These are phyloP conservation scores for Platygyra sinensis DNA, from an alignment of 64 coral and sea anemone genomes.

Conservation along the genomic window DNA sequence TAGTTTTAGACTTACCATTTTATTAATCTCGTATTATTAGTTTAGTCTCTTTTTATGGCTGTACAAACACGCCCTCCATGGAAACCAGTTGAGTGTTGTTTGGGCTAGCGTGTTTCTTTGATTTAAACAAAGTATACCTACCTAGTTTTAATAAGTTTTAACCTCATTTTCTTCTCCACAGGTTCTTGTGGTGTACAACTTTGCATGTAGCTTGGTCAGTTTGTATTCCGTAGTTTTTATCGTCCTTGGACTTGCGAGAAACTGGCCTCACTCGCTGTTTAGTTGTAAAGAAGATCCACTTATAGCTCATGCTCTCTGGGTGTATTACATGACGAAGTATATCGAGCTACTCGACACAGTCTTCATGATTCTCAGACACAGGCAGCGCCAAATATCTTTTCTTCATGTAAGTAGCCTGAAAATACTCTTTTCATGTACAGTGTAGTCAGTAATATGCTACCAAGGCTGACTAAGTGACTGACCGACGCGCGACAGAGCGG, in stretches of 20 bases:
- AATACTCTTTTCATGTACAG: background rate
- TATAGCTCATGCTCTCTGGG: conserved; percentile 78
- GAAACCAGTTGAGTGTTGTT: too few relatives aligned
- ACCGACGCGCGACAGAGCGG: too few relatives aligned
- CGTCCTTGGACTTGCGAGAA: conserved; percentile 12
- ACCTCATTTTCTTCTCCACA: conserved; percentile 10
- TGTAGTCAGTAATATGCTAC: too few relatives aligned
- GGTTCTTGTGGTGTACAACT: conserved; percentile 93
- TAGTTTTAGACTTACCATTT: too few relatives aligned
- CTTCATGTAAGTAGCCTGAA: conserved; percentile 86
- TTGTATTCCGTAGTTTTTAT: conserved; percentile 70
- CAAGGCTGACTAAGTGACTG: too few relatives aligned
- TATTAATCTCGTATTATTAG: too few relatives aligned
- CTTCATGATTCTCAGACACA: background rate
- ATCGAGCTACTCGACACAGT: conserved; percentile 91
- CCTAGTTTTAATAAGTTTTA: too few relatives aligned
- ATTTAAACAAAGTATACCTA: too few relatives aligned
- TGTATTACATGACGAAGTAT: conserved; percentile 92
- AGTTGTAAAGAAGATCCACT: conserved; percentile 45
- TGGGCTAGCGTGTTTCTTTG: too few relatives aligned
- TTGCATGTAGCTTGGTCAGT: conserved; percentile 85
- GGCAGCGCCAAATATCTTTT: conserved; percentile 86
- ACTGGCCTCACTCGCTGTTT: conserved; percentile 73
- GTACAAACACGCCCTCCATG: too few relatives aligned
- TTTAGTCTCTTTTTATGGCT: too few relatives aligned